Percentiles rank a stretch among this genome's conserved stretches.
These are phyloP conservation scores for Rhinopithecus roxellana DNA, from an alignment of 2,113 vertebrate genomes.

Conservation along the genomic window DNA sequence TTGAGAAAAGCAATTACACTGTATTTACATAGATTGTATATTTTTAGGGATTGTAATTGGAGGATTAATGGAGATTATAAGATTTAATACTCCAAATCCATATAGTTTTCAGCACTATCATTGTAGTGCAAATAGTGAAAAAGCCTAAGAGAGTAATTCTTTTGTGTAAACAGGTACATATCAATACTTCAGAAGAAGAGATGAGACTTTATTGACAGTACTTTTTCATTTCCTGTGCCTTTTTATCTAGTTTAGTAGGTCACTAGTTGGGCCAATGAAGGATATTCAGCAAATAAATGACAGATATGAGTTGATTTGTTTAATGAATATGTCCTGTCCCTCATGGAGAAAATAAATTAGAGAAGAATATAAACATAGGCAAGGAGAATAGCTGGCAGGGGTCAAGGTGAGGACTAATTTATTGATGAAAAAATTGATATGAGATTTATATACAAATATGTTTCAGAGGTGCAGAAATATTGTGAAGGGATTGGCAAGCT, in stretches of 20 bases:
- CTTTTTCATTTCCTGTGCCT: background rate
- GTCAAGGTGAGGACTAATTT: background rate
- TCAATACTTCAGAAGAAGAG: background rate
- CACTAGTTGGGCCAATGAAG: background rate
- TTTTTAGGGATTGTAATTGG: background rate
- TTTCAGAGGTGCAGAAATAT: background rate
- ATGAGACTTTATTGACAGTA: background rate
- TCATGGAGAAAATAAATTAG: background rate
- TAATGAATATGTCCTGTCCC: background rate
- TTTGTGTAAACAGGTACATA: background rate
- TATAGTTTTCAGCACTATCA: background rate
- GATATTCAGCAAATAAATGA: background rate
- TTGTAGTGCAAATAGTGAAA: background rate
- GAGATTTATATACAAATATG: background rate
- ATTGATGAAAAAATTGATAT: background rate
- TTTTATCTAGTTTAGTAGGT: background rate
- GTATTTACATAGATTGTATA: background rate
- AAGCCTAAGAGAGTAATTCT: background rate
- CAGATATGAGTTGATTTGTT: background rate
- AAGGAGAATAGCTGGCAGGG: background rate
- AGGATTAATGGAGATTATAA: background rate
- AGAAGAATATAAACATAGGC: background rate
- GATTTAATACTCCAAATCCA: background rate
- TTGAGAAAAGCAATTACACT: background rate
- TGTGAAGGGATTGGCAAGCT: background rate